Base-by-base conservation (phyloP, 2,888 invertebrate species). In the Scaptomyza caliginosa region DNA sequence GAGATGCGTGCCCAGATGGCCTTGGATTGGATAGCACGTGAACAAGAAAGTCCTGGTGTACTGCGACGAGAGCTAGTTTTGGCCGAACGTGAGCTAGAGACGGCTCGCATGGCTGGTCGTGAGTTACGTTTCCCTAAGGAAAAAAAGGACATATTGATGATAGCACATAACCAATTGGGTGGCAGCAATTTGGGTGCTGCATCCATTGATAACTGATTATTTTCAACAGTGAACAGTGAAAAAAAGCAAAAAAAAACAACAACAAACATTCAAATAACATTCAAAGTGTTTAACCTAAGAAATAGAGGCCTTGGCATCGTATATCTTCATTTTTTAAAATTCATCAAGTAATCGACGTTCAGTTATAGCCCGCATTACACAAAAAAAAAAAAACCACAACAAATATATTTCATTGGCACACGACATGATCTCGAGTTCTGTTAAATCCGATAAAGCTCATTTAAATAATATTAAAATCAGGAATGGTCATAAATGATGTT, bases 1-100 rank as follows among this genome's bases (percentile, higher is more conserved):
- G 97, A 97, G 89, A 98, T 98, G 98, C 94, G 98, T 68, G 96
- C 97, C 64, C 97, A 97, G 92, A 98, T 98, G 98, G 98, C 98
- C 11, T 92, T 97, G 50, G 98, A 98, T 91, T 98, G 98, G 98
- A 97, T 98, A 59, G 96, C 97, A 8, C 92, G 96, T 45, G 94
- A 94, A 83, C 95, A 95, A 76, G 94, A 94, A 84, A 94, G 94
- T 81, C 93, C 93, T 4, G 95, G 96, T 1, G 94, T 96, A 52
- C 93, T 98, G 48, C 93, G 95, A 1, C 93, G 95, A 70, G 98
- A 98, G 91, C 92, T 98, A 66, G 94, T 95, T 51, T 93, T 95
- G 59, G 96, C 97, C 3, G 97, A 98, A 91, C 93, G 96, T 67
- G 98, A 98, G 92, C 93, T 98, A 63, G 95, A 96, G 90, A 94